A percentile compares a stretch with the other conserved stretches of the same genome.
phyloP scores from a whole-genome alignment of 2,797 vertebrate genomes.

The Galaxias olidus region DNA sequence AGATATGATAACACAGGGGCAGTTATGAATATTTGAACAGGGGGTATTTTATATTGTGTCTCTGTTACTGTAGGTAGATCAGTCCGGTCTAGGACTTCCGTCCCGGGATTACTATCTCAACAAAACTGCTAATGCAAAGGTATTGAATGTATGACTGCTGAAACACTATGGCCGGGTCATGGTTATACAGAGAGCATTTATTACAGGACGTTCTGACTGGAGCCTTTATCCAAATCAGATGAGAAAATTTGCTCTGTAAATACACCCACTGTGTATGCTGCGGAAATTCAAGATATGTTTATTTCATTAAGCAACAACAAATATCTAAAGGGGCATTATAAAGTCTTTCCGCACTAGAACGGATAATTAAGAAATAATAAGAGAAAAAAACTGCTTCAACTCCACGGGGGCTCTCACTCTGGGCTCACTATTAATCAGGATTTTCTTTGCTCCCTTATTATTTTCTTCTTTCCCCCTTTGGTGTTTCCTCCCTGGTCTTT shows the following conservation, averaged over 20 bases:
- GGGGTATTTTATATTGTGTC: slow-evolving; percentile 28
- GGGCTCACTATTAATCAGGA: slow-evolving; percentile 13
- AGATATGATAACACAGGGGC: neutral
- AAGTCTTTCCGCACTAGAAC: slow-evolving; percentile 7
- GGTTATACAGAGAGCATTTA: too few species aligned
- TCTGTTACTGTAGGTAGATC: slow-evolving; percentile 82
- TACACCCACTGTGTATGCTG: neutral
- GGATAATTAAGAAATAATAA: slow-evolving; percentile 26
- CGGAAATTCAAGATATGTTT: neutral
- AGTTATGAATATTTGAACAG: neutral
- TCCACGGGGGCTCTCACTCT: neutral
- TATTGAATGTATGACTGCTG: slow-evolving; percentile 38
- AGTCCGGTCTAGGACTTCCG: slow-evolving; percentile 90
- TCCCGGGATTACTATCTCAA: slow-evolving; percentile 97
- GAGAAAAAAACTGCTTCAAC: slow-evolving; percentile 25
- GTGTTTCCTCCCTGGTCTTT: slow-evolving; percentile 16
- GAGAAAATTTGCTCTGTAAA: neutral
- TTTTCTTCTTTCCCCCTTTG: neutral
- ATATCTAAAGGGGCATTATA: neutral
- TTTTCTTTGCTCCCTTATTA: slow-evolving; percentile 43
- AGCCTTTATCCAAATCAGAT: neutral
- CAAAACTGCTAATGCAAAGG: slow-evolving; percentile 94
- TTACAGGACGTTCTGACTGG: too few species aligned
- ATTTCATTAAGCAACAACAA: slow-evolving; percentile 1
- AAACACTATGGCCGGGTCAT: neutral